Base-by-base conservation (phyloP, 2,797 vertebrate species). In the Poliocrania exsul region DNA sequence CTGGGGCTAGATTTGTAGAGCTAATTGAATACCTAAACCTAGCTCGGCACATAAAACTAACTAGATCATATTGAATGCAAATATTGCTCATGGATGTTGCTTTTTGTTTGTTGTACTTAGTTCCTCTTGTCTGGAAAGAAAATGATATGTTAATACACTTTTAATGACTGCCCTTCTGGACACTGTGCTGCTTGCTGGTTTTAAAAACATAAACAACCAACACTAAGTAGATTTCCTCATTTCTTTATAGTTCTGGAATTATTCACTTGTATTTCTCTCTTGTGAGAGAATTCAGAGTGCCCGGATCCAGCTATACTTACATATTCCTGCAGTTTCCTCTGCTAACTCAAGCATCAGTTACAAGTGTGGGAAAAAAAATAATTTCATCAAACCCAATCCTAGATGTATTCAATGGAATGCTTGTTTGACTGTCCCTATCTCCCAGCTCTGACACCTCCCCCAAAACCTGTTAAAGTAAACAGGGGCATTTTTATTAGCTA, bases 21-120 rank as follows among this genome's bases (percentile, higher is more conserved):
- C 23, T 83, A 54, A 37, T 16, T 54, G 42, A 16, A 6, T 50
- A 25, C 10, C 3, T 46, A 58, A 57, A 61, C 13, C 13, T 62
- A 23, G 53, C 0, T 61, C 13, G 11, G 13, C 24, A 50, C n/a
- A 65, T 11, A 38, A 74, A 79, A 35, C 38, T 75, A 73, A 53
- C 8, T 26, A 19, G 10, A 58, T 28, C 21, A 15, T 35, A 33
- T 0, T 46, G 56, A 66, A 91, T 51, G n/a, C 26, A 80, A 78
- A 38, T 24, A n/a, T 2, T 49, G 21, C 21, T 20, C 6, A 0
- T 16, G 24, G 11, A 3, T 29, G 4, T 3, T 35, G 10, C 2
- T 58, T 64, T 38, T 40, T 77, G 24, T 53, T 73, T 71, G 42
- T 18, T 44, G 7, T n/a, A 14, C 33, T 37, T 50, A 29, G 9